phyloP scores from a whole-genome alignment of 2,888 invertebrate species.

The Cerastis rubricosa region DNA sequence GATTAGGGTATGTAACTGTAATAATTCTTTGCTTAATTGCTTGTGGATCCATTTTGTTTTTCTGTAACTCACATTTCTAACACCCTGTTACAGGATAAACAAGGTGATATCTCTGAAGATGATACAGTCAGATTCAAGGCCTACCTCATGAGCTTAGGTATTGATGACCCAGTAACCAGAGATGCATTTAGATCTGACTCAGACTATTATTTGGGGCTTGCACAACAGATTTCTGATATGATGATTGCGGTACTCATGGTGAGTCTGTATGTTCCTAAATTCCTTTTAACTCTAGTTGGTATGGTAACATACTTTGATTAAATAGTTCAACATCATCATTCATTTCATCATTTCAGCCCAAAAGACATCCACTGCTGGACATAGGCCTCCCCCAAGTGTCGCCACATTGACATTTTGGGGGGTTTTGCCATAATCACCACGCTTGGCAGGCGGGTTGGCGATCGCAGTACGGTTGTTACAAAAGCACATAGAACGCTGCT shows the following conservation, averaged over 20 bases:
- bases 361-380: too few relatives aligned
- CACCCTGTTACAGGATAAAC: conserved; percentile 93
- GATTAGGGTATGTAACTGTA: conserved; percentile 92
- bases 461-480: too few relatives aligned
- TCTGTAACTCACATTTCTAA: background rate
- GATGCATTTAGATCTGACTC: conserved; percentile 96
- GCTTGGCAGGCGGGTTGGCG: too few relatives aligned
- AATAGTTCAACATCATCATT: too few relatives aligned
- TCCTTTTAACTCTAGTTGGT: background rate
- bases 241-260: conserved; percentile 95
- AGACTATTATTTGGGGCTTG: conserved; percentile 96
- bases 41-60: background rate
- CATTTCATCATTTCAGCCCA: too few relatives aligned
- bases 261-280: conserved; percentile 55
- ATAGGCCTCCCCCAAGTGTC: too few relatives aligned
- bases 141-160: conserved; percentile 98
- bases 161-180: conserved; percentile 99
- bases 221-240: conserved; percentile 96
- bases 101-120: conserved; percentile 99
- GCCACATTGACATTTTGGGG: too few relatives aligned
- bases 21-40: background rate
- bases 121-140: conserved; percentile 99
- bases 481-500: too few relatives aligned
- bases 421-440: too few relatives aligned
- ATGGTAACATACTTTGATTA: background rate